phyloP scores from a whole-genome alignment of 2,888 invertebrate species.

The Drosophila monieri region DNA sequence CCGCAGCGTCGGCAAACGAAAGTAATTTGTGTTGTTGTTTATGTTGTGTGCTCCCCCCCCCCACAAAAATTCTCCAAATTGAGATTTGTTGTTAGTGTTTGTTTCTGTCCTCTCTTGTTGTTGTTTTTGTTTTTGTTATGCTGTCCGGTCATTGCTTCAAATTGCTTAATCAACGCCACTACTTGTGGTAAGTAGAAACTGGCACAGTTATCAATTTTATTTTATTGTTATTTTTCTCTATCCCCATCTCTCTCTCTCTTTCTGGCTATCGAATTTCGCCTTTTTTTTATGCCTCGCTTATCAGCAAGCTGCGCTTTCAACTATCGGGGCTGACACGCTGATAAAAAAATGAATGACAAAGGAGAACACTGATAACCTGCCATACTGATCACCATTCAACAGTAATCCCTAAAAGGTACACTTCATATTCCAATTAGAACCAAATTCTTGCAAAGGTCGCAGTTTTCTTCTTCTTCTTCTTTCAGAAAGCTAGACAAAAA shows the following conservation, averaged over 20 bases:
- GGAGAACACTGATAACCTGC: slow-evolving; percentile 43
- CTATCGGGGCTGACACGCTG: slow-evolving; percentile 30
- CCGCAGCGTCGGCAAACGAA: slow-evolving; percentile 62
- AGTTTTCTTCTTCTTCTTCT: slow-evolving; percentile 6
- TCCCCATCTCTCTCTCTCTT: not conserved
- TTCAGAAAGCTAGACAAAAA: slow-evolving; percentile 20
- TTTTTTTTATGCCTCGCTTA: slow-evolving; percentile 52
- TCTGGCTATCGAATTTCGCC: slow-evolving; percentile 39
- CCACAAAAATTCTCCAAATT: slow-evolving; percentile 11
- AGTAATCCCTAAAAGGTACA: not conserved
- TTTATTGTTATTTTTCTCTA: slow-evolving; percentile 5
- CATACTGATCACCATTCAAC: not conserved
- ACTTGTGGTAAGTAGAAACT: slow-evolving; percentile 74
- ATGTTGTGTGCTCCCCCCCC: not conserved
- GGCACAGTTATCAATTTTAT: slow-evolving; percentile 56
- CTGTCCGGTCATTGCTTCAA: slow-evolving; percentile 62
- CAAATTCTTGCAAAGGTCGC: slow-evolving; percentile 68
- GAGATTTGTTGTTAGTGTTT: slow-evolving; percentile 26
- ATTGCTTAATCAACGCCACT: slow-evolving; percentile 68
- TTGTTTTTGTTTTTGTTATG: slow-evolving; percentile 33
- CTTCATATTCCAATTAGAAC: slow-evolving; percentile 31
- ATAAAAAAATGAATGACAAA: slow-evolving; percentile 3
- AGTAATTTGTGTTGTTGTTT: slow-evolving; percentile 62
- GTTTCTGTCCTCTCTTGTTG: not conserved
- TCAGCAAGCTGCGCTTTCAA: slow-evolving; percentile 58